Evolutionary conservation across 2,113 vertebrate species (phyloP), one percentile per base, ranked within the genome.

Genomic region (Chloropsis cyanopogon): DNA sequence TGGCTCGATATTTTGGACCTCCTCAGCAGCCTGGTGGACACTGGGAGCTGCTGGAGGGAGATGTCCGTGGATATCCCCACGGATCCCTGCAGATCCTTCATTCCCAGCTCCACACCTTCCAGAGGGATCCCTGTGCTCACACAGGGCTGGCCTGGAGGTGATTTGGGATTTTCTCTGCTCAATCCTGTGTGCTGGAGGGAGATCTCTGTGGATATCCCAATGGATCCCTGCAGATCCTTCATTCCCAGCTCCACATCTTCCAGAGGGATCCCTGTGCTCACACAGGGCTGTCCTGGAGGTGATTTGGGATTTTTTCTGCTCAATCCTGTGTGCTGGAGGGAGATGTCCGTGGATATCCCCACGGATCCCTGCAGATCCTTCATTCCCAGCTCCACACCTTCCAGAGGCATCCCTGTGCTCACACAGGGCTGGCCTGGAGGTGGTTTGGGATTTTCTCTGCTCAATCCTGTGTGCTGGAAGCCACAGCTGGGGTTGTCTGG

Each of bases 311-410:
- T 69, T 69, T 57, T 21, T 31, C 31, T 0, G 0, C 88, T 88
- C 15, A 1, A 3, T 52, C 10, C 53, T 6, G 7, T 15, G 59
- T 16, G 0, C 21, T 14, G 54, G 66, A 28, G 49, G 7, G 57
- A n/a, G n/a, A 10, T 37, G 37, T 2, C 79, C 6, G 2, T 22
- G 85, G 35, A 3, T 2, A 6, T 52, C 77, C 19, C 53, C 3
- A 1, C 5, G 7, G 16, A 13, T 18, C n/a, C 0, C 0, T 14
- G 26, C 1, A 12, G 54, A 49, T 22, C 39, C 83, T 47, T n/a
- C 54, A 18, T 5, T 42, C 44, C 75, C 8, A 33, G 46, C 28
- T 17, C 14, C 42, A 7, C 17, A 15, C 2, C 31, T 46, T n/a
- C 54, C 42, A 13, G 1, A 47, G 69, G 64, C 52, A 69, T 37